Percentiles rank a stretch among this genome's conserved stretches.
Conservation (phyloP, 2,797 vertebrate species). For the Platalea minor region DNA sequence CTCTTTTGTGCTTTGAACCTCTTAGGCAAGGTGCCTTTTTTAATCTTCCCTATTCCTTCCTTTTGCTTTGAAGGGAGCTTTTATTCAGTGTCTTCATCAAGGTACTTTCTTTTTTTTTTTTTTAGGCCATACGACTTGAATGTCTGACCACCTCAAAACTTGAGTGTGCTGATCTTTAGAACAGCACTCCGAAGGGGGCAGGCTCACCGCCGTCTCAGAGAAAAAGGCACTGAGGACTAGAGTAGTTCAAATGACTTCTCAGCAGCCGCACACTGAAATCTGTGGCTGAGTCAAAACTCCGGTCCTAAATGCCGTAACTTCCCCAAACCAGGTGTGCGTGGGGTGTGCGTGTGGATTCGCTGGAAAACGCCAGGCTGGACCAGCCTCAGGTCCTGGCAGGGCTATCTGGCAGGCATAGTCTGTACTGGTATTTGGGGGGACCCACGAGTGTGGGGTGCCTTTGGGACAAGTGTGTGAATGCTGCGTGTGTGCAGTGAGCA, state of each 20-base stretch:
- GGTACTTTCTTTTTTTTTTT: background rate
- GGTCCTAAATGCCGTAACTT: background rate
- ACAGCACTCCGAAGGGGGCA: background rate
- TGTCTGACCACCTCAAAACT: background rate
- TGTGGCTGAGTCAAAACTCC: background rate
- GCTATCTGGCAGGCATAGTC: background rate
- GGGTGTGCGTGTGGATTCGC: accelerated
- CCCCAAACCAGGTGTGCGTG: accelerated
- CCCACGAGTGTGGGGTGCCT: accelerated
- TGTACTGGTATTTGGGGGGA: background rate
- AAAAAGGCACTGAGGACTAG: background rate
- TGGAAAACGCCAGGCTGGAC: background rate
- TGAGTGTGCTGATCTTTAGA: background rate
- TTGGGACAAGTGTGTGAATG: accelerated
- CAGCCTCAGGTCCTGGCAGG: accelerated
- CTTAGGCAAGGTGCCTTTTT: background rate
- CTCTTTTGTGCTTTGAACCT: slow-evolving; percentile 5
- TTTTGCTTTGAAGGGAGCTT: slow-evolving; percentile 23
- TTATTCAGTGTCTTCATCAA: background rate
- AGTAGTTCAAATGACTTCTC: background rate
- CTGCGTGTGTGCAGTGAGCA: background rate
- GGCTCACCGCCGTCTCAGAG: background rate
- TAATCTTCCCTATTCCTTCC: background rate
- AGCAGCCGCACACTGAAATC: background rate
- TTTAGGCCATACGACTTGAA: background rate